Evolutionary conservation across 1,140 invertebrate species (phyloP), one percentile per base, ranked within the genome.

Genomic region (Protaetia brevitarsis): DNA sequence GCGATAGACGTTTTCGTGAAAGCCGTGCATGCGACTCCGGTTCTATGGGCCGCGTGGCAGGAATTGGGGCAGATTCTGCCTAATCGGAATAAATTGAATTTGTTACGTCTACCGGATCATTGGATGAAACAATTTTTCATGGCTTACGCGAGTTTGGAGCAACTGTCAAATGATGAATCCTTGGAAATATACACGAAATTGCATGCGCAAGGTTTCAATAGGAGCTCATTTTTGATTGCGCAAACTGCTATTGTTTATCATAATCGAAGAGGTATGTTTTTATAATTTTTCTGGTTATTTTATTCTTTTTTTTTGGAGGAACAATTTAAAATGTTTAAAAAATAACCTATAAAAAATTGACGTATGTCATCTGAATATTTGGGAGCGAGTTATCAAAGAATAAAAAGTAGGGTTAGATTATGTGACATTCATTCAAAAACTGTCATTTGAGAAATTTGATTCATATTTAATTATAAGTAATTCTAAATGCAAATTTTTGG

Each of bases 51-150:
- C 59, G 89, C 94, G 0, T 99, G 96, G 94, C 81, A 94, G 28
- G 96, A 98, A 79, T 78, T 99, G n/a, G 88, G 93, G 3, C 85
- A 88, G 1, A 79, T 98, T 0, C 89, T 97, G 23, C 88, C 87
- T 68, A 92, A 96, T 72, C 89, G 88, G 76, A 90, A 85, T 67
- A 83, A 83, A 30, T 72, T 95, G 30, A 81, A 87, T 64, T 84
- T 84, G 8, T 72, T 94, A 5, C 79, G 83, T 34, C 76, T 97
- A 26, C 94, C 95, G 0, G 86, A 90, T 74, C 94, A 96, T 80
- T 98, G 96, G 96, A 95, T 98, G 82, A 93, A 93, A 77, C 86
- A 94, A 65, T 94, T 98, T 72, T 99, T 98, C 78, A 80, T 92
- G 66, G 95, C 90, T 3, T 92, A 96, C 76, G 90, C 92, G 34